phyloP scores from a whole-genome alignment of 37 sponge, comb jelly and placozoan genomes.

The Eunapius fragilis region DNA sequence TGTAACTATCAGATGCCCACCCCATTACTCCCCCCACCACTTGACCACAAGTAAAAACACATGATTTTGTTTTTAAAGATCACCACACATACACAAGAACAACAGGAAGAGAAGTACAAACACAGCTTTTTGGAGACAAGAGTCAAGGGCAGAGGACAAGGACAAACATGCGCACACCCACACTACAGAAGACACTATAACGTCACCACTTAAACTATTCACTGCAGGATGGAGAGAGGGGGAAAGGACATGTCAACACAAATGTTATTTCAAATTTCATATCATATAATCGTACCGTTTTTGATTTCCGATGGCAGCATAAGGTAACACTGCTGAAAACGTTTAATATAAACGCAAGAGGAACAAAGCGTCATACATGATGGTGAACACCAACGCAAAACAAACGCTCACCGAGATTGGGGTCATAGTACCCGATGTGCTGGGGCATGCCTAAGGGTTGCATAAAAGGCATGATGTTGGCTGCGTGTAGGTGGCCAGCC shows the following conservation, averaged over 20 bases:
- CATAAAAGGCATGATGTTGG: conserved; percentile 1
- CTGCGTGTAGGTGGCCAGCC: not conserved
- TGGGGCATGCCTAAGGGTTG: not conserved
- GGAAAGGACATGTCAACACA: not conserved
- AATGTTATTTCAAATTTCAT: not conserved
- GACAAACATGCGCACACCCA: not conserved
- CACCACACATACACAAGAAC: not conserved
- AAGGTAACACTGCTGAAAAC: not conserved
- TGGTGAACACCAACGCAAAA: too few relatives aligned
- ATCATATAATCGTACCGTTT: not conserved
- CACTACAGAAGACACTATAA: not conserved
- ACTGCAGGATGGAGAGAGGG: not conserved
- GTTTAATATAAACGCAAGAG: too few relatives aligned
- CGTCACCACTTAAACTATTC: not conserved
- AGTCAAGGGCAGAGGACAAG: not conserved
- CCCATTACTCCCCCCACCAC: not conserved
- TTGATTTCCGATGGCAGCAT: not conserved
- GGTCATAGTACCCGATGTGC: not conserved
- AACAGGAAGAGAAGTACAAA: not conserved
- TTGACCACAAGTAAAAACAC: not conserved
- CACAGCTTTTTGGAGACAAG: not conserved
- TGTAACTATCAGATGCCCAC: not conserved
- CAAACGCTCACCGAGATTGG: not conserved
- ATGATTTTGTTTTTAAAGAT: not conserved
- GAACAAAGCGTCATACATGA: too few relatives aligned